Base-by-base conservation (phyloP, 1,140 invertebrate species). In the Tetramorium parvispinum region DNA sequence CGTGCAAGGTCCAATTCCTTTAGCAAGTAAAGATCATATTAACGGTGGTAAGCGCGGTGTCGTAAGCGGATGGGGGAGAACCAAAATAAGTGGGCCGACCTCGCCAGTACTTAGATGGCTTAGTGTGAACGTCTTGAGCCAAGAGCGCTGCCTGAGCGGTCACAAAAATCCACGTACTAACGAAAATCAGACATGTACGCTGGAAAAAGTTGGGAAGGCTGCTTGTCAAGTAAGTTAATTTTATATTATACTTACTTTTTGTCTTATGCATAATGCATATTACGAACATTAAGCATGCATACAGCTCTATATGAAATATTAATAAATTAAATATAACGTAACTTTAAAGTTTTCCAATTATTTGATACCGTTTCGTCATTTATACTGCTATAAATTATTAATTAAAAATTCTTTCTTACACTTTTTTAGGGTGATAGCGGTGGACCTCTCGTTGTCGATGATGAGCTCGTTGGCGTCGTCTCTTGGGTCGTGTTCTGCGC, bases 401-500 rank as follows among this genome's bases (percentile, higher is more conserved):
- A 82, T 83, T 57, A 46, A 83, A 37, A 81, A 24, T 59, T 16
- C 2, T 88, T 75, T 88, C 0, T 43, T 3, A 16, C 5, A 61
- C 82, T 53, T 57, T 87, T 89, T 8, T 53, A 95, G 96, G 96
- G 96, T 70, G 96, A 97, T 92, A 96, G 96, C 5, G 96, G 96
- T 61, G 96, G 96, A 66, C 96, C 96, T 32, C 83, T 97, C 53
- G 94, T 95, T n/a, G 79, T 87, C 6, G 91, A 94, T 73, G 92
- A 93, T 11, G 91, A 95, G 78, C 93, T 97, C 43, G 95, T 96
- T 79, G 97, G 97, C 55, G 93, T 97, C 32, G 96, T 97, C 3
- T 97, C 96, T 13, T 97, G 96, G 95, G 97, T 96, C 10, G 95
- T 95, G 13, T 96, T 96, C 1, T 97, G 97, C 92, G 97, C 96